Evolutionary conservation across 2,797 vertebrate species (phyloP), one percentile per base, ranked within the genome.

Genomic region (Gouania willdenowi): DNA sequence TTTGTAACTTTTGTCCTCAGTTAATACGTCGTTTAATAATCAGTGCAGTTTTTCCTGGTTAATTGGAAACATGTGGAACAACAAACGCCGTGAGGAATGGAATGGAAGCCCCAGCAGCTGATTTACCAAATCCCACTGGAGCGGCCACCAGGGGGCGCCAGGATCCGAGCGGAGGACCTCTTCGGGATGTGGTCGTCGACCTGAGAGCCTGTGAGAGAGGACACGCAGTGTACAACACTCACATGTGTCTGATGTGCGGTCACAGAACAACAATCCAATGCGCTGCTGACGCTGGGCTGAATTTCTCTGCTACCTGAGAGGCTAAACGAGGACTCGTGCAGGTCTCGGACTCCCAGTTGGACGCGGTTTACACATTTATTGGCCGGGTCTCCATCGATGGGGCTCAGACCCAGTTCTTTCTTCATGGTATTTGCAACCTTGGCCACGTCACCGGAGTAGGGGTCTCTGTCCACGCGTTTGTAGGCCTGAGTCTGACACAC

Each of bases 101-200:
- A 72, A 68, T 26, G 50, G 52, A 26, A 28, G 46, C 48, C 56
- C 53, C 51, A 2, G 31, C 59, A 51, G 64, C 57, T 31, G 32
- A 74, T 91, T n/a, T 92, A 93, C 92, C 93, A 94, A 74, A 94
- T 94, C 38, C 92, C 91, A 36, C 94, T 92, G 77, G 92, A 89
- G 51, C 92, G 92, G 74, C 94, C 94, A 23, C 94, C 94, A 0
- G 94, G 94, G 43, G 94, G 94, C 30, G 94, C 94, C 62, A 97
- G 89, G 83, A 97, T 97, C 77, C 94, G 88, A 43, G 94, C 93
- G 0, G 94, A 96, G 61, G 94, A 93, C 86, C 94, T 92, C 87
- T 97, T 97, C 61, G 94, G 94, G 81, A 97, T 83, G 23, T 94
- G 93, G 71, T 97, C 94, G 15, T 97, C 94, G 12, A 96, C 90